These are phyloP conservation scores for Tortricodes alternella DNA, from an alignment of 2,888 invertebrate species.

Conservation along the genomic window DNA sequence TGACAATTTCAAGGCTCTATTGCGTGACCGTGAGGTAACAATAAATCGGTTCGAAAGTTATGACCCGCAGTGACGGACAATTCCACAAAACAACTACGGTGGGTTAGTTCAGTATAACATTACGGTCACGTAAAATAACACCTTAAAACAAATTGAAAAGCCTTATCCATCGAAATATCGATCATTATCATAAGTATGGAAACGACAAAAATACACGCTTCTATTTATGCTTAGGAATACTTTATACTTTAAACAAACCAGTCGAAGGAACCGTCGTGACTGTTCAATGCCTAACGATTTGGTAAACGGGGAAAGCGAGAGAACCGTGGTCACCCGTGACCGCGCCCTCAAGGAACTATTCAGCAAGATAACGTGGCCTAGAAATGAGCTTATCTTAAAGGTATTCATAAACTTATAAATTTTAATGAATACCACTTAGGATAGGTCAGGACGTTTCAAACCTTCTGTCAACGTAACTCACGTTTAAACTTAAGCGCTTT, in stretches of 20 bases:
- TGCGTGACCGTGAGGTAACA: conserved; percentile 31
- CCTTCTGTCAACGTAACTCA: too few relatives aligned
- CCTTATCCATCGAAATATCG: too few relatives aligned
- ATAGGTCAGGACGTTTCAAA: too few relatives aligned
- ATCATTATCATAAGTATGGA: too few relatives aligned
- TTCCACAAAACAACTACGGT: neutral
- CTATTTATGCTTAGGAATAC: too few relatives aligned
- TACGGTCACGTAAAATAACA: conserved; percentile 10
- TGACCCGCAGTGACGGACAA: conserved; percentile 21
- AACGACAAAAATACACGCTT: too few relatives aligned
- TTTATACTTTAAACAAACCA: neutral
- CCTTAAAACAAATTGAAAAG: too few relatives aligned
- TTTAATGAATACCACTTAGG: too few relatives aligned
- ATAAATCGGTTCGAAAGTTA: conserved; percentile 32
- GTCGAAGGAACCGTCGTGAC: conserved; percentile 3
- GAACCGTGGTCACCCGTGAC: neutral
- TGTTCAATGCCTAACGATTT: neutral
- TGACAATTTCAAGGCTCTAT: conserved; percentile 16
- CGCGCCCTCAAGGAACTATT: neutral
- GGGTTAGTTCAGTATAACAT: neutral
- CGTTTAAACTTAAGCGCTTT: too few relatives aligned
- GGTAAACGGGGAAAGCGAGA: conserved; percentile 5
- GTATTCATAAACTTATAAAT: too few relatives aligned
- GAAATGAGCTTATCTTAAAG: too few relatives aligned
- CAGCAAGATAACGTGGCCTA: neutral